Percentiles rank a stretch among this genome's conserved stretches.
phyloP scores from a whole-genome alignment of 2,888 invertebrate genomes.

The Platypus cylindrus region DNA sequence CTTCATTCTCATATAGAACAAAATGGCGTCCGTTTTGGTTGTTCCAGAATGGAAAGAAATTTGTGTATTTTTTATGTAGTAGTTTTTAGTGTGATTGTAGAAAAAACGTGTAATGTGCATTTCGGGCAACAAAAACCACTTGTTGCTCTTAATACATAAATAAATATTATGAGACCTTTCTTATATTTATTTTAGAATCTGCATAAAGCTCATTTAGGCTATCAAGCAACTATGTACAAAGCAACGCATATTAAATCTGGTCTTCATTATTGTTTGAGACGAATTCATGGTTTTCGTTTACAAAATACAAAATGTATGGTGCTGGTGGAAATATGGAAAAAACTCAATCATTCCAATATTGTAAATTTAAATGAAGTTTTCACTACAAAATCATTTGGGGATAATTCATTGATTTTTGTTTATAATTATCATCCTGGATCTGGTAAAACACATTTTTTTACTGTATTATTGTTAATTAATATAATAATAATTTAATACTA shows the following conservation, averaged over 20 bases:
- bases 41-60: no score
- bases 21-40: no score
- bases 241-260: conserved; percentile 81
- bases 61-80: no score
- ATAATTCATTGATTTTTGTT: conserved; percentile 90
- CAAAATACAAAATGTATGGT: conserved; percentile 74
- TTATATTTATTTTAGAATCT: conserved; percentile 18
- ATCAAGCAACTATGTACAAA: conserved; percentile 78
- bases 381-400: conserved; percentile 91
- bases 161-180: no score
- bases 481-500: neutral
- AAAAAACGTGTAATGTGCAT: no score
- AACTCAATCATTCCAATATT: conserved; percentile 88
- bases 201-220: conserved; percentile 57
- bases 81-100: no score
- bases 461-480: neutral
- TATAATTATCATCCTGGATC: conserved; percentile 92
- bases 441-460: neutral
- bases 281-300: conserved; percentile 77
- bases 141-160: no score
- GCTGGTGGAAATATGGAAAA: conserved; percentile 88
- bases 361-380: conserved; percentile 87
- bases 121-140: no score
- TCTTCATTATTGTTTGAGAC: conserved; percentile 69
- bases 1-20: no score